These are phyloP conservation scores for Lithosia quadra DNA, from an alignment of 2,888 invertebrate species.

Conservation along the genomic window DNA sequence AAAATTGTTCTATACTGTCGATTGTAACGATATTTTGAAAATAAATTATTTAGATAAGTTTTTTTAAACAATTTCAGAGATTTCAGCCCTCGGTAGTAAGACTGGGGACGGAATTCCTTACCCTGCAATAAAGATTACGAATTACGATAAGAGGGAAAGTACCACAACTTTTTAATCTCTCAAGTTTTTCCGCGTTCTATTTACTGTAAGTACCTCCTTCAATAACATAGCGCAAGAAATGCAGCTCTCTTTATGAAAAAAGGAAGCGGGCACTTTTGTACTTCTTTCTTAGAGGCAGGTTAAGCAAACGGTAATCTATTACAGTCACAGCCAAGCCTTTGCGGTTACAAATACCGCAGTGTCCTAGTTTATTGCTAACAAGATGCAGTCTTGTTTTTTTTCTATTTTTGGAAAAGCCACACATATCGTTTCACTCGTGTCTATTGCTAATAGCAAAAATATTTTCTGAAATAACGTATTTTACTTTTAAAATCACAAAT, in stretches of 20 bases:
- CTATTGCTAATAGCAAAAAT: not conserved
- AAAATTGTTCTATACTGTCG: not conserved
- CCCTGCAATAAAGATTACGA: constrained; percentile 54
- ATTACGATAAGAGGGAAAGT: constrained; percentile 54
- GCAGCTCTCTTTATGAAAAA: constrained; percentile 49
- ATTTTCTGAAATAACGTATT: not conserved
- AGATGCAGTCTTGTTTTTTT: constrained; percentile 52
- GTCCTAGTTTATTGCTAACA: constrained; percentile 63
- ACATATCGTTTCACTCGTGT: constrained; percentile 14
- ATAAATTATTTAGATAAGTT: constrained; percentile 26
- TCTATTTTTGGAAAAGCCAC: constrained; percentile 50
- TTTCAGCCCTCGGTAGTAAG: constrained; percentile 21
- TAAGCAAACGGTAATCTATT: constrained; percentile 73
- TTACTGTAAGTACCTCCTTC: constrained; percentile 51
- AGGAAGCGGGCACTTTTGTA: constrained; percentile 53
- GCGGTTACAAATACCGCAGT: constrained; percentile 68
- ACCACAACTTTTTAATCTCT: constrained; percentile 54
- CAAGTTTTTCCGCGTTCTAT: constrained; percentile 45
- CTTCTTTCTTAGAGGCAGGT: constrained; percentile 59
- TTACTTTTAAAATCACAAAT: not conserved
- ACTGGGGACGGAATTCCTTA: constrained; percentile 42
- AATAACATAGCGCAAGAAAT: constrained; percentile 57
- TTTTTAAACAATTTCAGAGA: constrained; percentile 26
- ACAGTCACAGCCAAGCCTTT: constrained; percentile 62
- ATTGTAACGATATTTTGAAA: constrained; percentile 1